Conservation (phyloP, 53 echinoderm and acorn worm genomes). For the Holothuria leucospilota region DNA sequence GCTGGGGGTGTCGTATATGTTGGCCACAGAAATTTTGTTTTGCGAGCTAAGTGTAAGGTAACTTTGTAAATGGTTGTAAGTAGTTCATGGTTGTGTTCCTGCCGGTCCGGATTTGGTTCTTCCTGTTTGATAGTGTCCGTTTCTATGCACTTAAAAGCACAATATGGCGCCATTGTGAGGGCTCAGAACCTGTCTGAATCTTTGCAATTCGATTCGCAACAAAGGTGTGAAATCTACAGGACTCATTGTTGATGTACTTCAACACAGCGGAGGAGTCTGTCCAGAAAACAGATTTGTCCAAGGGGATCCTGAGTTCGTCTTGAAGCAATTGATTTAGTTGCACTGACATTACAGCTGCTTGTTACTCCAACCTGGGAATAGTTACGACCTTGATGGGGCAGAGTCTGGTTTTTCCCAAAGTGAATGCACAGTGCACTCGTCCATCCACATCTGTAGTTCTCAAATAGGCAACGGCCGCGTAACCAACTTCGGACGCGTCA, state of each 20-base stretch:
- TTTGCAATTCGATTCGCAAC: constrained; percentile 64
- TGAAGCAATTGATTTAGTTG: background rate
- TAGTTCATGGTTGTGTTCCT: no score
- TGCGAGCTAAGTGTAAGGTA: no score
- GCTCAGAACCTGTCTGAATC: constrained; percentile 33
- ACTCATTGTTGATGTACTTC: constrained; percentile 60
- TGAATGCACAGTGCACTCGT: constrained; percentile 33
- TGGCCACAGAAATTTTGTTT: no score
- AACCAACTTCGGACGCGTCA: constrained; percentile 73
- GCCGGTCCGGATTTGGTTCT: no score
- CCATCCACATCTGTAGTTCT: constrained; percentile 40
- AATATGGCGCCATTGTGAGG: no score
- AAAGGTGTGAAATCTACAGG: constrained; percentile 58
- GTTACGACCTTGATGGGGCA: constrained; percentile 59
- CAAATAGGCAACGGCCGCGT: constrained; percentile 60
- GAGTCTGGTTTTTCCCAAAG: constrained; percentile 61
- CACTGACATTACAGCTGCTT: constrained; percentile 47
- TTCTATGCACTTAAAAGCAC: no score
- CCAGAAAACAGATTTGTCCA: constrained; percentile 45
- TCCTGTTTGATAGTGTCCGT: no score
- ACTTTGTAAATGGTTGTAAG: no score
- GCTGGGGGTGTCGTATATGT: no score
- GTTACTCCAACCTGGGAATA: constrained; percentile 49
- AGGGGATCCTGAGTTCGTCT: constrained; percentile 38
- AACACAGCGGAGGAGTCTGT: constrained; percentile 65